Percentiles rank a stretch among this genome's conserved stretches.
Conservation (phyloP, 2,888 invertebrate genomes). For the Penaeus monodon region DNA sequence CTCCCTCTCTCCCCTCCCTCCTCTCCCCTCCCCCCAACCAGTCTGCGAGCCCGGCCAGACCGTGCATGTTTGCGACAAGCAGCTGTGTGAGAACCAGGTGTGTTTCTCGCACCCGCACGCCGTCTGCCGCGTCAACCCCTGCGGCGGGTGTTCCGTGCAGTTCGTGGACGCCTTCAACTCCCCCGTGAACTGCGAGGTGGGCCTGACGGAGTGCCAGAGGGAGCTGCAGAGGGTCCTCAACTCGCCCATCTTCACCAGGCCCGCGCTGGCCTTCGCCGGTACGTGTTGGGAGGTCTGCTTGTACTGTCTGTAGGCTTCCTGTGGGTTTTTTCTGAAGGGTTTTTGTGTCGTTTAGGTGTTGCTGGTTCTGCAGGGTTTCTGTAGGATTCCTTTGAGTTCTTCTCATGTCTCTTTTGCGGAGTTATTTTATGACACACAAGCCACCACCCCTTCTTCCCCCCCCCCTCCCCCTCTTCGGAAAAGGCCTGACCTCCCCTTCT, state of each 20-base stretch:
- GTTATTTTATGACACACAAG: no score
- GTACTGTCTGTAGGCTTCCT: not conserved
- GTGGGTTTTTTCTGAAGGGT: not conserved
- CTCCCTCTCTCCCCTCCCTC: not conserved
- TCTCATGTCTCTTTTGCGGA: no score
- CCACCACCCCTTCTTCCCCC: no score
- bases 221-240: slow-evolving; percentile 68
- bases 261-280: slow-evolving; percentile 44
- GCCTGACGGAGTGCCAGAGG: slow-evolving; percentile 67
- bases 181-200: slow-evolving; percentile 68
- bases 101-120: slow-evolving; percentile 68
- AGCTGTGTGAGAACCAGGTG: slow-evolving; percentile 67
- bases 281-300: not conserved
- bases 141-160: slow-evolving; percentile 68
- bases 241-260: slow-evolving; percentile 65
- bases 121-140: slow-evolving; percentile 69
- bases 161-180: slow-evolving; percentile 67
- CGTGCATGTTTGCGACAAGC: slow-evolving; percentile 68
- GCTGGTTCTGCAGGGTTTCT: no score
- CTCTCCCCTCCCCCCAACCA: slow-evolving; percentile 57
- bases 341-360: no score
- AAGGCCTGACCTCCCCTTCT: no score
- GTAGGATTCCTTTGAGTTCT: no score
- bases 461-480: no score
- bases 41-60: slow-evolving; percentile 68